Percentiles rank a stretch among this genome's conserved stretches.
phyloP scores from a whole-genome alignment of 2,113 vertebrate species.

The Podarcis raffonei region DNA sequence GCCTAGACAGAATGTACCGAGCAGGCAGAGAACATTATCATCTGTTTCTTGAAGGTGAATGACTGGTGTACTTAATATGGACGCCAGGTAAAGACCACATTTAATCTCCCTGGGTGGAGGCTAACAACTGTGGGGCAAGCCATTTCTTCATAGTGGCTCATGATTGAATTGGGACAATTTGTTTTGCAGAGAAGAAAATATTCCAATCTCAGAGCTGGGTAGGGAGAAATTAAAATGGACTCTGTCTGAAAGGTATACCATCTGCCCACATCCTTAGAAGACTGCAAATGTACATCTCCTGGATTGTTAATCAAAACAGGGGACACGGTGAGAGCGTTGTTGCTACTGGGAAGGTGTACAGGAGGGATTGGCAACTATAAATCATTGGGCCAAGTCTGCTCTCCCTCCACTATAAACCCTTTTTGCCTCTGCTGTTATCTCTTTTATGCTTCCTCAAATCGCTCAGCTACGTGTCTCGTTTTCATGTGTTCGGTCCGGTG shows the following conservation, averaged over 20 bases:
- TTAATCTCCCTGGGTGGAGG: not conserved
- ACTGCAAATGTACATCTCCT: not conserved
- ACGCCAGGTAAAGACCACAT: not conserved
- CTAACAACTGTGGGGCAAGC: not conserved
- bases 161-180: not conserved
- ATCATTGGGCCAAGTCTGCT: not conserved
- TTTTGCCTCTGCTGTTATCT: not conserved
- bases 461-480: not conserved
- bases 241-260: not conserved
- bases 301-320: not conserved
- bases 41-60: not conserved
- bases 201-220: not conserved
- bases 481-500: no score
- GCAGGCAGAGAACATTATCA: not conserved
- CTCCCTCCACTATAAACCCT: no score
- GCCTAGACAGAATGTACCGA: not conserved
- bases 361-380: not conserved
- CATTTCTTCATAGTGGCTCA: not conserved
- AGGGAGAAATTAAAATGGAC: not conserved
- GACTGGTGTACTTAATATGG: not conserved
- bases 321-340: not conserved
- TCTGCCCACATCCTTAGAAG: not conserved
- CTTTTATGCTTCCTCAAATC: not conserved
- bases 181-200: not conserved
- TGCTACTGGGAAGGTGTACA: not conserved